A percentile compares a stretch with the other conserved stretches of the same genome.
These are phyloP conservation scores for cattle (Bos taurus) DNA, from an alignment of 2,113 vertebrate species.

Conservation along the genomic window ARS-UCD2.0 NC_037330.1:72177001-72177500, in stretches of 20 bases:
- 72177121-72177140: background rate
- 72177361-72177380: background rate
- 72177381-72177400: background rate
- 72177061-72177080: background rate
- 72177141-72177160: background rate
- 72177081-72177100: background rate
- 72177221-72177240: background rate
- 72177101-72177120: background rate
- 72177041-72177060: background rate
- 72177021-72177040: background rate
- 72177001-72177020: background rate
- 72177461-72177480: background rate
- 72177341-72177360: background rate
- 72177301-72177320: background rate
- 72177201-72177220: background rate
- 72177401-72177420: no score
- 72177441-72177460: background rate
- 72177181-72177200: background rate
- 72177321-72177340: background rate
- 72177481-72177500: background rate
- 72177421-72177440: background rate
- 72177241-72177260: background rate
- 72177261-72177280: background rate
- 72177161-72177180: background rate
- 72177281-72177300: background rate